These are phyloP conservation scores for Clostera curtula DNA, from an alignment of 2,888 invertebrate species.

Conservation along the genomic window DNA sequence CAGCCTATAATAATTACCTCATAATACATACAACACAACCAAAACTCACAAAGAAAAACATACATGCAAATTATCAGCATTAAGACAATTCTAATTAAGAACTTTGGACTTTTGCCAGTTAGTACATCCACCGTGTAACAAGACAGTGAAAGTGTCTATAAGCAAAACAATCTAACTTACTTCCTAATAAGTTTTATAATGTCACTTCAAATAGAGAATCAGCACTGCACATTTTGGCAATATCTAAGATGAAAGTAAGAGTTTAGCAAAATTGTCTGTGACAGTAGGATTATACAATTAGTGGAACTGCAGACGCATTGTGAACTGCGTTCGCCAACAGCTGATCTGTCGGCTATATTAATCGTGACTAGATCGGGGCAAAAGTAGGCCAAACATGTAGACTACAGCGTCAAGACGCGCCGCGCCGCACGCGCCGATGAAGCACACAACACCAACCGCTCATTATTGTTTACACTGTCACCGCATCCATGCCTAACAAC, in stretches of 20 bases:
- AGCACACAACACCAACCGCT: constrained; percentile 36
- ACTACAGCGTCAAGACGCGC: constrained; percentile 44
- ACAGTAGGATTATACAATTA: constrained; percentile 28
- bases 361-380: constrained; percentile 57
- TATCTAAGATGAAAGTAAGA: constrained; percentile 21
- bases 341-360: constrained; percentile 71
- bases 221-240: constrained; percentile 8
- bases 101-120: constrained; percentile 52
- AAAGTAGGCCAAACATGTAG: constrained; percentile 71
- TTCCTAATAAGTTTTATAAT: constrained; percentile 25
- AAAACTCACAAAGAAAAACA: constrained; percentile 10
- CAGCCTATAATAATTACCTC: constrained; percentile 5
- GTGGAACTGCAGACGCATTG: constrained; percentile 36
- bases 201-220: constrained; percentile 9
- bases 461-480: constrained; percentile 61
- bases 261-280: constrained; percentile 15
- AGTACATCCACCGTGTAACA: constrained; percentile 29
- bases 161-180: constrained; percentile 30
- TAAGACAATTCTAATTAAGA: constrained; percentile 52
- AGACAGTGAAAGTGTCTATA: constrained; percentile 34
- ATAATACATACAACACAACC: constrained; percentile 6
- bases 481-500: constrained; percentile 35
- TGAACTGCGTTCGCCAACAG: constrained; percentile 54
- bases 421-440: constrained; percentile 45
- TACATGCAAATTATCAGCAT: constrained; percentile 36